Evolutionary conservation across 2,797 vertebrate genomes (phyloP).

Genomic region (Pteropus rufus): DNA sequence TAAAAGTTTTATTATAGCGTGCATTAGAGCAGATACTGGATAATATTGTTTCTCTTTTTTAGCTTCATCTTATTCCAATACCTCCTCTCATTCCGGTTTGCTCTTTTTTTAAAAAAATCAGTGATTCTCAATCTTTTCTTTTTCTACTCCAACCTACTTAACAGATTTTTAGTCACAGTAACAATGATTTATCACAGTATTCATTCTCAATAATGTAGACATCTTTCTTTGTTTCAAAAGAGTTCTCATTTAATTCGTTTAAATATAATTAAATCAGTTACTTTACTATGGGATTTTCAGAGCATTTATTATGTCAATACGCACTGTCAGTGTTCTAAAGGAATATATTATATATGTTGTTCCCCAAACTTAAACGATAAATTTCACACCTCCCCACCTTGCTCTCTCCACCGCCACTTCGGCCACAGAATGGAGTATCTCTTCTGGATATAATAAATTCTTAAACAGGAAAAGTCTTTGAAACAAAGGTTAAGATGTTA

Average conservation of each 20-base stretch:
- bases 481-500: background rate
- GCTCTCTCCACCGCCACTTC: background rate
- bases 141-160: background rate
- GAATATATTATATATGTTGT: background rate
- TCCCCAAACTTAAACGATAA: background rate
- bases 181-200: background rate
- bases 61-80: background rate
- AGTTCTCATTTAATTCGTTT: background rate
- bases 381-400: background rate
- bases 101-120: background rate
- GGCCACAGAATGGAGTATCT: background rate
- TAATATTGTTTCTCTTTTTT: background rate
- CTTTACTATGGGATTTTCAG: background rate
- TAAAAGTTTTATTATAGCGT: background rate
- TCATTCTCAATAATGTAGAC: background rate
- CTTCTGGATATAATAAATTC: background rate
- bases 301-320: background rate
- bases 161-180: background rate
- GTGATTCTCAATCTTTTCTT: background rate
- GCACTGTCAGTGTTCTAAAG: background rate
- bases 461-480: background rate
- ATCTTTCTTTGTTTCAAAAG: background rate
- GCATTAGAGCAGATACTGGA: background rate
- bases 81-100: background rate
- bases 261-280: background rate